These are phyloP conservation scores for Phasianus colchicus DNA, from an alignment of 2,113 vertebrate species.

Conservation along the genomic window DNA sequence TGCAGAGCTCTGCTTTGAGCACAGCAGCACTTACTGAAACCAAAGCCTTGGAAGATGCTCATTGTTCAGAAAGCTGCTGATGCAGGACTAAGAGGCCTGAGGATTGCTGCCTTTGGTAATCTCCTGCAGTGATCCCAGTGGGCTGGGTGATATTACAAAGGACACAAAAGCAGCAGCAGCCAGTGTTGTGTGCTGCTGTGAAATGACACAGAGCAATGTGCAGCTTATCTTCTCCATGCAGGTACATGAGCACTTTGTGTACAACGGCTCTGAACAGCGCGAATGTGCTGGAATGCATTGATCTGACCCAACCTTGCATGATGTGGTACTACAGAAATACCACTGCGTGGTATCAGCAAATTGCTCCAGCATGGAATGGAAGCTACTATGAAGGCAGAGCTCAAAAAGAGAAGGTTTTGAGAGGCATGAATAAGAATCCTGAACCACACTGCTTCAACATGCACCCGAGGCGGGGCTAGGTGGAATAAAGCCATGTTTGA, in stretches of 20 bases:
- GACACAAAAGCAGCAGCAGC: not conserved
- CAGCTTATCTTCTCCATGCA: not conserved
- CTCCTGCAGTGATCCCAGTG: accelerated
- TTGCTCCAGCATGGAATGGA: not conserved
- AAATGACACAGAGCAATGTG: not conserved
- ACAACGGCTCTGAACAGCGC: not conserved
- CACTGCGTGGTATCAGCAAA: not conserved
- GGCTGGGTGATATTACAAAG: accelerated
- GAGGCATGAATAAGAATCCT: not conserved
- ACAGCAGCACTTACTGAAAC: not conserved
- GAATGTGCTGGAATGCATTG: not conserved
- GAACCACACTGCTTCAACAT: accelerated
- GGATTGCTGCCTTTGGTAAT: not conserved
- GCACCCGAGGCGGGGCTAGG: accelerated
- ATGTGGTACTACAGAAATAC: not conserved
- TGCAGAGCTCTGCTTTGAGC: not conserved
- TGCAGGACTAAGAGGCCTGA: not conserved
- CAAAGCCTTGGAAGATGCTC: not conserved
- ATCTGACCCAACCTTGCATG: not conserved
- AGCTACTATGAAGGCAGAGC: not conserved
- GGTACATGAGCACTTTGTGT: not conserved
- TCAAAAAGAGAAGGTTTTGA: not conserved
- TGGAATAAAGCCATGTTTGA: accelerated
- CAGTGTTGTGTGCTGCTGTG: not conserved
- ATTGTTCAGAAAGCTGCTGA: not conserved